Evolutionary conservation across 2,888 invertebrate species (phyloP), one percentile per base, ranked within the genome.

Genomic region (Neocrepidodera transversa): DNA sequence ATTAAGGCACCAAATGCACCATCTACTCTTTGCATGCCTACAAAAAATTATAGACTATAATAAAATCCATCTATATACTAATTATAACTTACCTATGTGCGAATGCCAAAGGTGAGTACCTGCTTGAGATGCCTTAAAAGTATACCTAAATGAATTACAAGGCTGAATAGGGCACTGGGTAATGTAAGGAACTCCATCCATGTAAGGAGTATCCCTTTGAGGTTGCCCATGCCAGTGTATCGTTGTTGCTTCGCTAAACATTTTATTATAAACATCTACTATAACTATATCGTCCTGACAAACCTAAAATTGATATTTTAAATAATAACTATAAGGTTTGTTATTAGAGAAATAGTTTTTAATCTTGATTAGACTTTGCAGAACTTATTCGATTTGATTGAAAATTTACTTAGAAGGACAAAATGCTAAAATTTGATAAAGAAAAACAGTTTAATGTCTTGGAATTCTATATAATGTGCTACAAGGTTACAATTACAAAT

Each of bases 201-300:
- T 93, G 74, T 90, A 93, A 0, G 93, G 93, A 0, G 87, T 87
- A 0, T 85, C 85, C 50, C 81, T 80, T 78, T 93, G 92, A 73
- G 92, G 93, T 73, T 91, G 86, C 0, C 96, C 95, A 74, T 96
- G 96, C 95, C 95, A 96, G 74, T 96, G 96, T 14, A 96, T 87
- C 0, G 91, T 88, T 0, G 93, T 93, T 14, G 89, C 89, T 74
- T 93, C 93, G 0, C 89, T 88, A 73, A 87, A 83, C 76, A 95
- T 76, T 60, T 85, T 83, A 74, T 96, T 96, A 64, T 86, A 85
- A 5, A 95, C 90, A 72, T 94, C 92, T 0, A 94, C 93, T 20
- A 91, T 85, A 2, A 95, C 82, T 20, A 86, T 84, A 74, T 96
- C 95, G n/a, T 91, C 89, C 69, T 89, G 83, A 75, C 95, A 95